Percentiles rank a stretch among this genome's conserved stretches.
phyloP scores from a whole-genome alignment of 2,888 invertebrate species.

The Dynastes grantii region DNA sequence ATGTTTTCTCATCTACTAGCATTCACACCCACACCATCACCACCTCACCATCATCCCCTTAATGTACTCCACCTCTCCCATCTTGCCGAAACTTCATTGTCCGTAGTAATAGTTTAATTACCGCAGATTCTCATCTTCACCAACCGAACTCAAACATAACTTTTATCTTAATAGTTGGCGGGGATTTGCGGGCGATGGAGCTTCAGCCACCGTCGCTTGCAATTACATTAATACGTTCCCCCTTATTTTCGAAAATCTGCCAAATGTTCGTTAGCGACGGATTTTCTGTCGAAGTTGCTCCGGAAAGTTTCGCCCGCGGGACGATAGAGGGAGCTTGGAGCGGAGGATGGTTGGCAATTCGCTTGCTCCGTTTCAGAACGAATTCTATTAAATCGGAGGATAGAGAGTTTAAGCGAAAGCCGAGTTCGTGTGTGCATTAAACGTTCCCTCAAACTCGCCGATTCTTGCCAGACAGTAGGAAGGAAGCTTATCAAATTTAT shows the following conservation, averaged over 20 bases:
- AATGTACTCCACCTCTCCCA: too few relatives aligned
- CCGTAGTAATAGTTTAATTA: constrained; percentile 31
- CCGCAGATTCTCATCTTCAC: constrained; percentile 10
- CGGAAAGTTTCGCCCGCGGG: too few relatives aligned
- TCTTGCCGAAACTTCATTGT: constrained; percentile 7
- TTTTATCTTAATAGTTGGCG: constrained; percentile 40
- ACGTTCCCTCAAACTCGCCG: constrained; percentile 14
- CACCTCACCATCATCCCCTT: too few relatives aligned
- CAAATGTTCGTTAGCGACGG: constrained; percentile 42
- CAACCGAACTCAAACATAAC: constrained; percentile 36
- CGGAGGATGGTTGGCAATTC: not conserved
- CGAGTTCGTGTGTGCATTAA: constrained; percentile 22
- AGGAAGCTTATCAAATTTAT: constrained; percentile 41
- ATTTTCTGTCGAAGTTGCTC: constrained; percentile 24
- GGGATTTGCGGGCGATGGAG: constrained; percentile 25
- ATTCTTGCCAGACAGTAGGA: constrained; percentile 5
- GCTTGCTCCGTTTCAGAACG: not conserved
- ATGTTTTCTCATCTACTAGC: too few relatives aligned
- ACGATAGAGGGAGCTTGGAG: not conserved
- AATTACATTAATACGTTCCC: constrained; percentile 41
- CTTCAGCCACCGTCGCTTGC: not conserved
- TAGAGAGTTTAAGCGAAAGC: constrained; percentile 33
- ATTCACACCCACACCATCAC: too few relatives aligned
- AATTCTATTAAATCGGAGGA: constrained; percentile 43
- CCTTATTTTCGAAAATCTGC: constrained; percentile 35